phyloP scores from a whole-genome alignment of 2,888 invertebrate genomes.

The Galerucella pusilla region DNA sequence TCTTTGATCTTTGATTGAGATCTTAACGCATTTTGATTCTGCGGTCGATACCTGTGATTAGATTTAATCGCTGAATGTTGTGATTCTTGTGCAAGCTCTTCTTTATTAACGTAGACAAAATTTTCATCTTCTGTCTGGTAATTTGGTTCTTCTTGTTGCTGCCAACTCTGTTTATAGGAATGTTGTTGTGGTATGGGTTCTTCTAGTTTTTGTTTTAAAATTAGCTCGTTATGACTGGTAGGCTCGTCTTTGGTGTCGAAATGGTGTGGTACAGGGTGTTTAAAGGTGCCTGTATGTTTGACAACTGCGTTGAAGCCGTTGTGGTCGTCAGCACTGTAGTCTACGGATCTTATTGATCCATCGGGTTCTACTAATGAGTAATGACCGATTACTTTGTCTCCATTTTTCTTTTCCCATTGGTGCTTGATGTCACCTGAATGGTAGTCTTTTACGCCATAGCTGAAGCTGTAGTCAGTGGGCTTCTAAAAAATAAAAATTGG shows the following conservation, averaged over 20 bases:
- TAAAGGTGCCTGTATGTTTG: constrained; percentile 67
- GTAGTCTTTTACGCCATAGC: constrained; percentile 72
- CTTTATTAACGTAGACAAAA: constrained; percentile 45
- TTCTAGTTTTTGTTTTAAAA: constrained; percentile 40
- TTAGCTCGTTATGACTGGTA: constrained; percentile 52
- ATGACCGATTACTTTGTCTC: constrained; percentile 72
- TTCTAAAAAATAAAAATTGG: constrained; percentile 62
- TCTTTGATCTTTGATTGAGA: constrained; percentile 30
- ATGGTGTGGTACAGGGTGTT: constrained; percentile 54
- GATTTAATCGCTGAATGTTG: constrained; percentile 41
- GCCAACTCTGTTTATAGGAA: constrained; percentile 19
- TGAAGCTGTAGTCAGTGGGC: constrained; percentile 71
- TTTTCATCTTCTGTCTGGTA: constrained; percentile 26
- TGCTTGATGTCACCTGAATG: constrained; percentile 72
- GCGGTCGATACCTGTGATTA: constrained; percentile 9
- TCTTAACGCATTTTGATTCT: constrained; percentile 17
- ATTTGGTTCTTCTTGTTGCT: constrained; percentile 22
- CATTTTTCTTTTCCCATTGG: constrained; percentile 73
- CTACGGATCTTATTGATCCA: constrained; percentile 71
- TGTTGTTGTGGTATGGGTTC: constrained; percentile 19
- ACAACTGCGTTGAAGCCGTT: constrained; percentile 71
- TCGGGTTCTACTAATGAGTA: constrained; percentile 78
- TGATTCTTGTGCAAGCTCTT: constrained; percentile 48
- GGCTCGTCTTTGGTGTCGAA: constrained; percentile 33
- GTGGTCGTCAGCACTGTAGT: constrained; percentile 71